A percentile compares a stretch with the other conserved stretches of the same genome.
Evolutionary conservation across 1,140 invertebrate genomes (phyloP).

Genomic region (Lutraria rhynchaena): DNA sequence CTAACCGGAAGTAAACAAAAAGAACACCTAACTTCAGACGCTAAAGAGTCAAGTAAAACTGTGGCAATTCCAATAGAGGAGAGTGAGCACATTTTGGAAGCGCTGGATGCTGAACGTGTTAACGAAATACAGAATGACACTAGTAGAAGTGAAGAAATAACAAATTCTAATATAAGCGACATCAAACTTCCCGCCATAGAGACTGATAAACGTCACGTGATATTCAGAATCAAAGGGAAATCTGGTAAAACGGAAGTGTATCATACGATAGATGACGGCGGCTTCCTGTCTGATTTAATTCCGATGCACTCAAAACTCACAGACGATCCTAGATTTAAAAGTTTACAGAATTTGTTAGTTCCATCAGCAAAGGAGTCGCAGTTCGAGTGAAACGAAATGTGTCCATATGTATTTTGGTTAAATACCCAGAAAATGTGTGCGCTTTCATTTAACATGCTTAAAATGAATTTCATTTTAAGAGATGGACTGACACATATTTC

Average conservation of each 20-base stretch:
- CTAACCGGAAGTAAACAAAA: constrained; percentile 9
- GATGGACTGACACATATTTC: too few relatives aligned
- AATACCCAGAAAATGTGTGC: too few relatives aligned
- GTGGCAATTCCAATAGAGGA: neutral
- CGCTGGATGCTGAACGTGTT: neutral
- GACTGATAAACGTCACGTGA: constrained; percentile 62
- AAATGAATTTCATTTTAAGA: too few relatives aligned
- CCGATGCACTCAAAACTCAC: constrained; percentile 65
- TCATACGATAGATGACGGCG: constrained; percentile 67
- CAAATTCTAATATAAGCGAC: neutral
- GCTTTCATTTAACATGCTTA: too few relatives aligned
- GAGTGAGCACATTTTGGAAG: neutral
- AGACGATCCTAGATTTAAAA: constrained; percentile 68
- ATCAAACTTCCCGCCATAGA: constrained; percentile 63
- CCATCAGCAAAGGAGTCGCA: neutral
- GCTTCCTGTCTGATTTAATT: constrained; percentile 63
- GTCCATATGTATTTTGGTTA: too few relatives aligned
- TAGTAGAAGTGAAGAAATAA: neutral
- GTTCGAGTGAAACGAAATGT: neutral
- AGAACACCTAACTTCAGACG: neutral
- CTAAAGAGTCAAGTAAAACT: neutral
- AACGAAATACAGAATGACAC: neutral
- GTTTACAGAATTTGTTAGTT: constrained; percentile 51
- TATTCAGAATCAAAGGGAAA: constrained; percentile 67
- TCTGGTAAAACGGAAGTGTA: constrained; percentile 70